phyloP scores from a whole-genome alignment of 1,140 invertebrate genomes.

The Drosophila fuyamai region DNA sequence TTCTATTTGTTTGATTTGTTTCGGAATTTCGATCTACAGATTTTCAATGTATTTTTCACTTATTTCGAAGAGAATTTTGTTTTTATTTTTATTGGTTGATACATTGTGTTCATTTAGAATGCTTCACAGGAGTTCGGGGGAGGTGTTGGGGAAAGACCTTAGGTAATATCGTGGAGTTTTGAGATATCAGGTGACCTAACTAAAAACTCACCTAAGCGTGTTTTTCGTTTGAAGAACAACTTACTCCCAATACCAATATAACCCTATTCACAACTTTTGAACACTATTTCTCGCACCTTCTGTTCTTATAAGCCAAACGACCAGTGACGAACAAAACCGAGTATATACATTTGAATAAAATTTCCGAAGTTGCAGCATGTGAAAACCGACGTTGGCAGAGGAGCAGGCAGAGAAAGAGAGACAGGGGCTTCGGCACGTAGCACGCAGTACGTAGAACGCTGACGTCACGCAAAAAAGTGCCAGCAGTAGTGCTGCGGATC shows the following conservation, averaged over 20 bases:
- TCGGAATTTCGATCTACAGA: neutral
- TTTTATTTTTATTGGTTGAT: neutral
- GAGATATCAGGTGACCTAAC: neutral
- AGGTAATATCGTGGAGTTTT: neutral
- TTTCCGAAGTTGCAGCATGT: conserved; percentile 44
- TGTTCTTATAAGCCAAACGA: conserved; percentile 2
- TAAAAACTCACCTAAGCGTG: no score
- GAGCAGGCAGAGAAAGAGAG: conserved; percentile 18
- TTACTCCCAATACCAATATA: neutral
- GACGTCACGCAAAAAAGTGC: conserved; percentile 20
- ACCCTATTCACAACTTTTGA: neutral
- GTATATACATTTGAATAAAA: conserved; percentile 16
- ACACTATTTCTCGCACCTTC: neutral
- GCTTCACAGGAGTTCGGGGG: neutral
- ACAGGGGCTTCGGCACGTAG: conserved; percentile 43
- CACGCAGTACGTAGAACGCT: conserved; percentile 20
- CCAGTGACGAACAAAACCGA: conserved; percentile 23
- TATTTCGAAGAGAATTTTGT: no score
- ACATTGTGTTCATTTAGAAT: neutral
- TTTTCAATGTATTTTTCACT: neutral
- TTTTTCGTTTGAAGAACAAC: conserved; percentile 8
- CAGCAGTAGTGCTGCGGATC: neutral
- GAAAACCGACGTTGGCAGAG: conserved; percentile 52
- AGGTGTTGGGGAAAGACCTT: neutral
- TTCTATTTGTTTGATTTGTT: neutral